These are phyloP conservation scores for Diachasma alloeum DNA, from an alignment of 1,140 invertebrate genomes.

Conservation along the genomic window DNA sequence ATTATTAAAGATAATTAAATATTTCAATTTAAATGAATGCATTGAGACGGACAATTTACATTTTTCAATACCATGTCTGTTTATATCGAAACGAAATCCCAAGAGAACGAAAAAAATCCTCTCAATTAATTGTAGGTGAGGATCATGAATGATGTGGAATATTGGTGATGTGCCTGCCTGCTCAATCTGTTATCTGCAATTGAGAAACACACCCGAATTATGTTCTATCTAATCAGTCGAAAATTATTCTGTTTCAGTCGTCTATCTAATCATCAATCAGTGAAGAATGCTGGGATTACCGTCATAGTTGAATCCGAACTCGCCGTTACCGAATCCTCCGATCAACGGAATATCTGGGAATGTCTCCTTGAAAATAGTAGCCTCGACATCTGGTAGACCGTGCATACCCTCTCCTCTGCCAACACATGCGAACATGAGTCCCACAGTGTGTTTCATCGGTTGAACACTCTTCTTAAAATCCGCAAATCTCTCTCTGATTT, in stretches of 20 bases:
- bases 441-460: slow-evolving; percentile 58
- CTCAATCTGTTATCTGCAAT: slow-evolving; percentile 35
- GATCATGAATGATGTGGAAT: slow-evolving; percentile 55
- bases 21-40: background rate
- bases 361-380: slow-evolving; percentile 66
- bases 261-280: background rate
- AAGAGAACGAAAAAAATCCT: background rate
- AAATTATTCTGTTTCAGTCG: too few relatives aligned
- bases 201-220: background rate
- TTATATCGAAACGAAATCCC: background rate
- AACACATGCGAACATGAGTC: slow-evolving; percentile 71
- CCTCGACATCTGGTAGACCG: slow-evolving; percentile 64
- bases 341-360: slow-evolving; percentile 70
- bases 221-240: too few relatives aligned
- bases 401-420: slow-evolving; percentile 62
- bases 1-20: background rate
- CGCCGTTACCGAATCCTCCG: slow-evolving; percentile 71
- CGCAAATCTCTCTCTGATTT: slow-evolving; percentile 41
- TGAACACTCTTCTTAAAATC: slow-evolving; percentile 41
- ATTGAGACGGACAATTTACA: background rate
- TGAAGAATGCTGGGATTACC: background rate
- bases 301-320: slow-evolving; percentile 59
- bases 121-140: slow-evolving; percentile 48
- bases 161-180: slow-evolving; percentile 18
- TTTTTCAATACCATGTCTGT: background rate